Evolutionary conservation across 1,140 invertebrate species (phyloP).

Genomic region (Olivierus martensii): DNA sequence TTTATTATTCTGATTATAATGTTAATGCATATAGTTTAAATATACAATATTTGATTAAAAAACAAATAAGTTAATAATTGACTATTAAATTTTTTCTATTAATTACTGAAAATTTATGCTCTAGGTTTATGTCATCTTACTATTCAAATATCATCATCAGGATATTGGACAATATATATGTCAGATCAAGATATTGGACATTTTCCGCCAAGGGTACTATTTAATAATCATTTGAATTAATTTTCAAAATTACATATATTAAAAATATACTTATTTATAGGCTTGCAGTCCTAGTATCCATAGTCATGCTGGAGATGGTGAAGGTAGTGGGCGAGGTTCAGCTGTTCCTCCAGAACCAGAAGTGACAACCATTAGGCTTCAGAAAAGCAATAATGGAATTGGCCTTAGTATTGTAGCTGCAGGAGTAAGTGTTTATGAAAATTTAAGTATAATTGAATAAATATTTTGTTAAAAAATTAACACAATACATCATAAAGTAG

Average conservation of each 20-base stretch:
- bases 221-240: neutral
- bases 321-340: constrained; percentile 2
- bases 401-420: constrained; percentile 86
- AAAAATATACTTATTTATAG: constrained; percentile 30
- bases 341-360: constrained; percentile 40
- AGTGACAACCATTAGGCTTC: constrained; percentile 70
- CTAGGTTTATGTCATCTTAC: constrained; percentile 67
- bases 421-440: constrained; percentile 42
- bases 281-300: constrained; percentile 42
- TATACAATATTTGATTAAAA: too few relatives aligned
- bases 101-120: too few relatives aligned
- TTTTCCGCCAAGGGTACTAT: constrained; percentile 9
- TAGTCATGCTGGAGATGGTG: constrained; percentile 5
- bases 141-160: constrained; percentile 74
- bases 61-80: too few relatives aligned
- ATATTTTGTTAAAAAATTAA: too few relatives aligned
- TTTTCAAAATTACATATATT: neutral
- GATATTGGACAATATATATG: constrained; percentile 93
- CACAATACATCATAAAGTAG: too few relatives aligned
- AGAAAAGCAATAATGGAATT: constrained; percentile 84
- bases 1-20: too few relatives aligned
- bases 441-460: too few relatives aligned
- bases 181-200: constrained; percentile 26
- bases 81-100: too few relatives aligned
- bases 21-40: too few relatives aligned